Evolutionary conservation across 1,140 invertebrate genomes (phyloP).

Genomic region (Octopus sinensis): DNA sequence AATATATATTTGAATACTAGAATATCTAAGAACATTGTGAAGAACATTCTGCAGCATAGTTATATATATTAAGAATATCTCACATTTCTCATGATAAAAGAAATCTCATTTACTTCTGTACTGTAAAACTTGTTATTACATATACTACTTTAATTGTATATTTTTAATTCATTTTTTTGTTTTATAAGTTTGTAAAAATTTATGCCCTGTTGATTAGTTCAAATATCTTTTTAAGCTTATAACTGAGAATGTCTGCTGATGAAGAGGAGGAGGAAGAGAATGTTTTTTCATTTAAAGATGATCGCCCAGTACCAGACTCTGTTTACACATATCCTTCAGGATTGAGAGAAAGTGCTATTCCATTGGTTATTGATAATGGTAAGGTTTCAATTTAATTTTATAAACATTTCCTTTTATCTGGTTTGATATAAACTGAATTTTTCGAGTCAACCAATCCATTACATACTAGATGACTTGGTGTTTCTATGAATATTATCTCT

Average conservation of each 20-base stretch:
- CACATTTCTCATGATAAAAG: no score
- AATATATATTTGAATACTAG: no score
- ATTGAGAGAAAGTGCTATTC: constrained; percentile 58
- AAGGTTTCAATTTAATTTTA: constrained; percentile 37
- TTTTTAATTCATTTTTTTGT: no score
- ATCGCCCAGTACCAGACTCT: constrained; percentile 71
- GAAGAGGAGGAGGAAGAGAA: constrained; percentile 19
- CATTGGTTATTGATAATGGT: constrained; percentile 85
- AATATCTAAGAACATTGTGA: no score
- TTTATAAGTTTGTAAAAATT: no score
- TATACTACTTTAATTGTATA: no score
- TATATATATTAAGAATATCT: no score
- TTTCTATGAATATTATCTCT: neutral
- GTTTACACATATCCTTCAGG: constrained; percentile 68
- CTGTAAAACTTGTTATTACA: no score
- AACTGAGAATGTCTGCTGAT: neutral
- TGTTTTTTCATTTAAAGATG: constrained; percentile 66
- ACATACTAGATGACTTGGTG: neutral
- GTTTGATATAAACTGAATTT: neutral
- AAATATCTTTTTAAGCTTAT: no score
- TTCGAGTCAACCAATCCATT: neutral
- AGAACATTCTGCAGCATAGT: no score
- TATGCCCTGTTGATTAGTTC: no score
- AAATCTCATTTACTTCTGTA: no score
- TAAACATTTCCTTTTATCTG: neutral